Conservation (phyloP, 2,113 vertebrate species). For the Platichthys flesus region DNA sequence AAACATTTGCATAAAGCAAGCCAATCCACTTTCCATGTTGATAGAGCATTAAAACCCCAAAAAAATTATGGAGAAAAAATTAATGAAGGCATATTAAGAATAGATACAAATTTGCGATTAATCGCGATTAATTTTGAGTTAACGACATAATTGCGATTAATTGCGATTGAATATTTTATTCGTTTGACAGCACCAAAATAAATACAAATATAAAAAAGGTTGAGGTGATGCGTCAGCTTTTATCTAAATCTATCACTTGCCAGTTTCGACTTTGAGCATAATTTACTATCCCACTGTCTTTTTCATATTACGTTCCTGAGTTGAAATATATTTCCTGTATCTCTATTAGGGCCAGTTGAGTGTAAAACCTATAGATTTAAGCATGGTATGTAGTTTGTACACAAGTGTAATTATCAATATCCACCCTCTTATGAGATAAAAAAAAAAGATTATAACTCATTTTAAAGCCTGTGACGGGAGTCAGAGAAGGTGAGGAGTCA, state of each 20-base stretch:
- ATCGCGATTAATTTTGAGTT: too few species aligned
- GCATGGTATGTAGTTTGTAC: not conserved
- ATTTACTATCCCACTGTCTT: not conserved
- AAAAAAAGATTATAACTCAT: slow-evolving; percentile 2
- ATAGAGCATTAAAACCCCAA: too few species aligned
- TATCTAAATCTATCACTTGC: not conserved
- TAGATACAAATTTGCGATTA: too few species aligned
- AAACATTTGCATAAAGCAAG: too few species aligned
- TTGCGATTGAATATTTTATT: too few species aligned
- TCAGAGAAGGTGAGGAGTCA: slow-evolving; percentile 17
- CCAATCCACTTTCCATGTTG: too few species aligned
- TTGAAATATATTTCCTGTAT: not conserved
- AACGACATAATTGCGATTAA: too few species aligned
- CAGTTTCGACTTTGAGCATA: not conserved
- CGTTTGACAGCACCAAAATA: too few species aligned
- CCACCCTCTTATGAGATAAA: not conserved
- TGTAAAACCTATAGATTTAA: not conserved
- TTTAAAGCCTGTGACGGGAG: not conserved
- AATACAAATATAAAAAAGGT: not conserved
- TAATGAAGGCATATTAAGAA: too few species aligned
- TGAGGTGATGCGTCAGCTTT: not conserved
- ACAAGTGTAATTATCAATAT: slow-evolving; percentile 1
- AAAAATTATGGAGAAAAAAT: too few species aligned
- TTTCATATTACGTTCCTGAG: not conserved
- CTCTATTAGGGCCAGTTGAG: not conserved